phyloP scores from a whole-genome alignment of 2,888 invertebrate species.

The Druceiella hillmani region DNA sequence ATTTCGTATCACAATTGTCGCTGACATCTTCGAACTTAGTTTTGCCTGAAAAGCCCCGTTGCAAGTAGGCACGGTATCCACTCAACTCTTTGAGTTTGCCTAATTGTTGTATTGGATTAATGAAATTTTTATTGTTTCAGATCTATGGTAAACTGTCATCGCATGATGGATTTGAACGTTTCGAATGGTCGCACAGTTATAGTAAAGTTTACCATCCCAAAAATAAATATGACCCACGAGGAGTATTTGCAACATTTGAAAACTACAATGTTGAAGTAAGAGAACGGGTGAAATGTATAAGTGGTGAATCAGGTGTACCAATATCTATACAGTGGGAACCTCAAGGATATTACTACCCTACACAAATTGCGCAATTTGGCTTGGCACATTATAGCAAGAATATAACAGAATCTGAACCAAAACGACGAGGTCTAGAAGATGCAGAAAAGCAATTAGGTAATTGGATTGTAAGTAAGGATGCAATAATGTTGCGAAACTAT shows the following conservation, averaged over 20 bases:
- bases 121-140: constrained; percentile 35
- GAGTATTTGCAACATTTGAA: constrained; percentile 94
- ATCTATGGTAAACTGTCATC: constrained; percentile 80
- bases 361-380: constrained; percentile 98
- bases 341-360: constrained; percentile 94
- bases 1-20: no score
- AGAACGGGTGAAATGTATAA: constrained; percentile 94
- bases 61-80: no score
- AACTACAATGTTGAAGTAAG: constrained; percentile 97
- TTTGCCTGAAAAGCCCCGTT: no score
- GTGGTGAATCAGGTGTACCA: constrained; percentile 89
- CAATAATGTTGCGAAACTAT: constrained; percentile 56
- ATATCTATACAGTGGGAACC: constrained; percentile 97
- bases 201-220: constrained; percentile 87
- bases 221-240: constrained; percentile 81
- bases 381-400: constrained; percentile 96
- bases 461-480: constrained; percentile 72
- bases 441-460: constrained; percentile 60
- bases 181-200: constrained; percentile 94
- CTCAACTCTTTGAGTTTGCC: no score
- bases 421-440: constrained; percentile 68
- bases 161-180: constrained; percentile 69
- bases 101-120: no score
- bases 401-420: constrained; percentile 77
- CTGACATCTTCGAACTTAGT: no score